Evolutionary conservation across 2,797 vertebrate species (phyloP).

Genomic region (Remorina albescens): DNA sequence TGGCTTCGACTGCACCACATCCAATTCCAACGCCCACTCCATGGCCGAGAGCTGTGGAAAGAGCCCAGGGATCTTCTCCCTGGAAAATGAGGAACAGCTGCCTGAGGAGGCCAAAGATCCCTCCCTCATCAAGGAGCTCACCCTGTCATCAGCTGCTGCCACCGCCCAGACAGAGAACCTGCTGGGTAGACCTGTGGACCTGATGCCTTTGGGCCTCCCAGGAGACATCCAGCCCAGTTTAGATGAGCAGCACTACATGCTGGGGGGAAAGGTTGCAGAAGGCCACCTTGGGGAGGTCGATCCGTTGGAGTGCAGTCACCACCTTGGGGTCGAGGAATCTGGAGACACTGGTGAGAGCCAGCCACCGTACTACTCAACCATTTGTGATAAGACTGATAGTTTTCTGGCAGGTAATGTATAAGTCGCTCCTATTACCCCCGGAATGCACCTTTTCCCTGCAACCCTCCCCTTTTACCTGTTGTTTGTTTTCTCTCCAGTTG

Average conservation of each 20-base stretch:
- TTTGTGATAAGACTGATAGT: conserved; percentile 89
- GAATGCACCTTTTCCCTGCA: conserved; percentile 83
- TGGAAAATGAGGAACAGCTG: conserved; percentile 88
- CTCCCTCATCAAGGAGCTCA: conserved; percentile 86
- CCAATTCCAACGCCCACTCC: conserved; percentile 88
- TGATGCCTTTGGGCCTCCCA: conserved; percentile 78
- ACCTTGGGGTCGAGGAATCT: conserved; percentile 57
- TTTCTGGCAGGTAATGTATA: conserved; percentile 92
- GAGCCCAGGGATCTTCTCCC: conserved; percentile 87
- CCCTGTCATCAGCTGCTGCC: conserved; percentile 72
- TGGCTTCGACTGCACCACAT: conserved; percentile 86
- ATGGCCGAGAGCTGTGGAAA: conserved; percentile 88
- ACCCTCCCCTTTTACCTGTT: conserved; percentile 70
- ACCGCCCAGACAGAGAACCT: conserved; percentile 73
- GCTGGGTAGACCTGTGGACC: conserved; percentile 80
- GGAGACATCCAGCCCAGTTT: conserved; percentile 63
- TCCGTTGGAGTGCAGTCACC: conserved; percentile 69
- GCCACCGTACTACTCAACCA: conserved; percentile 85
- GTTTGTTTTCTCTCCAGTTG: conserved; percentile 81
- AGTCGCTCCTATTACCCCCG: conserved; percentile 73
- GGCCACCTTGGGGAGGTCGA: conserved; percentile 68
- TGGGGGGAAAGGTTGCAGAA: conserved; percentile 74
- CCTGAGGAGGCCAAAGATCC: conserved; percentile 87
- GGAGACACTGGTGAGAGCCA: conserved; percentile 74
- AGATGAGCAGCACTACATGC: conserved; percentile 81